Conservation (phyloP, 2,888 invertebrate genomes). For the Meloe dianella region DNA sequence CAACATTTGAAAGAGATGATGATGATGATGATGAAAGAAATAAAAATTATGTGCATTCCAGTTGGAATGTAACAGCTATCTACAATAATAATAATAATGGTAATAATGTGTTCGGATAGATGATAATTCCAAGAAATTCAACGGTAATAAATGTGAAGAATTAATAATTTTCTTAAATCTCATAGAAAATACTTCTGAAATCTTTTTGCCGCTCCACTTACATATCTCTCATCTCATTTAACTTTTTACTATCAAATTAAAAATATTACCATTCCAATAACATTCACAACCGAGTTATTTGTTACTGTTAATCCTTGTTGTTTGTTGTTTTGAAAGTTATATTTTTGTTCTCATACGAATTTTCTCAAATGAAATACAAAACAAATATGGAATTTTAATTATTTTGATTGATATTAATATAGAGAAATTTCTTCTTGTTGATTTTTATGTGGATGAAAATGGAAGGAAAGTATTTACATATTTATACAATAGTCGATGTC, state of each 20-base stretch:
- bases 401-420: not conserved
- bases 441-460: not conserved
- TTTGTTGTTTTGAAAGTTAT: not conserved
- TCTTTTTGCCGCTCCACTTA: not conserved
- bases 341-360: no score
- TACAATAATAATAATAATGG: no score
- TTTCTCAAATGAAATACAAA: no score
- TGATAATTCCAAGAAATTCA: not conserved
- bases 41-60: slow-evolving; percentile 8
- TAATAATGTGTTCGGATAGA: not conserved
- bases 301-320: not conserved
- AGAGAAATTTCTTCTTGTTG: not conserved
- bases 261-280: no score
- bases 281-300: no score
- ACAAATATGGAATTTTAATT: not conserved
- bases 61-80: not conserved
- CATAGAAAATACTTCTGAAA: not conserved
- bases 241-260: no score
- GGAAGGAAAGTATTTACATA: not conserved
- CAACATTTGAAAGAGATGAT: slow-evolving; percentile 2
- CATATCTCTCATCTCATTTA: not conserved
- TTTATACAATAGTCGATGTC: not conserved
- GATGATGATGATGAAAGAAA: no score
- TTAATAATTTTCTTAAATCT: not conserved
- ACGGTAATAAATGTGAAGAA: not conserved